Evolutionary conservation across 1,140 invertebrate genomes (phyloP).

Genomic region (Lepidostoma basale): DNA sequence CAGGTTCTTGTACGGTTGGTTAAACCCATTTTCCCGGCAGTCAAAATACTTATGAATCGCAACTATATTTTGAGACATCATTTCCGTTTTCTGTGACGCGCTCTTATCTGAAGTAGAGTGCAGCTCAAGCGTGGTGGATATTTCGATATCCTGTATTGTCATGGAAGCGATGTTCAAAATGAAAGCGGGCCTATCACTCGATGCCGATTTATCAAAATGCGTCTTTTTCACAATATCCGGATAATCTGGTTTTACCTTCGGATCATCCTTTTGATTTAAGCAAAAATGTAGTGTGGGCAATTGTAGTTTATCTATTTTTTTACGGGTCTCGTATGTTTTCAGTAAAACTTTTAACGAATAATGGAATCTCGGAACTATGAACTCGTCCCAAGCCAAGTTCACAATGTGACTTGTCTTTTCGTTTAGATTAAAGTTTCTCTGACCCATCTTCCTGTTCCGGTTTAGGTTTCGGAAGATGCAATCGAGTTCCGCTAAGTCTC

Average conservation of each 20-base stretch:
- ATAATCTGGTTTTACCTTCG: conserved; percentile 54
- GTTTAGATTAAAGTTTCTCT: conserved; percentile 55
- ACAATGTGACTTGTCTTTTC: conserved; percentile 62
- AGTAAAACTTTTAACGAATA: conserved; percentile 55
- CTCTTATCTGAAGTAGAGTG: conserved; percentile 44
- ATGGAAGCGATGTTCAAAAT: conserved; percentile 58
- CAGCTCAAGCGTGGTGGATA: conserved; percentile 49
- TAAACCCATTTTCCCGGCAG: conserved; percentile 53
- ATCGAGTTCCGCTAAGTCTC: conserved; percentile 66
- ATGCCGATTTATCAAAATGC: conserved; percentile 54
- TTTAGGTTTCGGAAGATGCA: conserved; percentile 64
- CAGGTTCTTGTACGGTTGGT: conserved; percentile 48
- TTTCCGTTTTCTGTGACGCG: conserved; percentile 48
- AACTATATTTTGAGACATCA: conserved; percentile 46
- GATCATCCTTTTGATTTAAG: conserved; percentile 58
- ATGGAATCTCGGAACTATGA: conserved; percentile 65
- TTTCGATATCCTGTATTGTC: conserved; percentile 55
- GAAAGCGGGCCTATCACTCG: conserved; percentile 49
- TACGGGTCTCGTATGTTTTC: conserved; percentile 54
- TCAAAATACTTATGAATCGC: conserved; percentile 57
- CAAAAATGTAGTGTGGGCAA: conserved; percentile 55
- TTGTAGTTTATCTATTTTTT: conserved; percentile 50
- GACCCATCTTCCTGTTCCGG: conserved; percentile 55
- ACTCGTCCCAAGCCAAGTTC: conserved; percentile 69
- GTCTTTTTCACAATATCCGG: conserved; percentile 59